Evolutionary conservation across 2,113 vertebrate genomes (phyloP).

Genomic region (Gymnocephalus cernua): DNA sequence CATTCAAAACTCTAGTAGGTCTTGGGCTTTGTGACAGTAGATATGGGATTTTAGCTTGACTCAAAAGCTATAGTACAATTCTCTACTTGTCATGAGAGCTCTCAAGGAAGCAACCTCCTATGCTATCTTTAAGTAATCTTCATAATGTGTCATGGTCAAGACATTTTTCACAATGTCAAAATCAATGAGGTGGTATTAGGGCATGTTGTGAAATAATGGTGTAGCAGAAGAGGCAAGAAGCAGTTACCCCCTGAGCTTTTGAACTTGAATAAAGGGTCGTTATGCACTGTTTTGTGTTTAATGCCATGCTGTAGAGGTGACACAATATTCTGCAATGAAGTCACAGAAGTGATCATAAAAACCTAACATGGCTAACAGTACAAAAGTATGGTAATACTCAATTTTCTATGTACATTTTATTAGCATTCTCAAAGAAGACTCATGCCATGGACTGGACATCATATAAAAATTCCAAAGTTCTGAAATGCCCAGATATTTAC

Average conservation of each 20-base stretch:
- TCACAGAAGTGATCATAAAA: conserved; percentile 1
- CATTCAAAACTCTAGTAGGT: conserved; percentile 5
- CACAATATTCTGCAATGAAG: not conserved
- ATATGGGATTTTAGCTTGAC: not conserved
- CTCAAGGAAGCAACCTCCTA: not conserved
- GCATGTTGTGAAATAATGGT: conserved; percentile 56
- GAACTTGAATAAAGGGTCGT: conserved; percentile 53
- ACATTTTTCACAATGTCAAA: conserved; percentile 47
- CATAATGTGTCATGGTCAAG: conserved; percentile 22
- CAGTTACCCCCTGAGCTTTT: conserved; percentile 37
- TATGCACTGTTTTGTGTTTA: conserved; percentile 36
- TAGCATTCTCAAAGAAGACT: not conserved
- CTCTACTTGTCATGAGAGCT: not conserved
- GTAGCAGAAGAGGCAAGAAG: conserved; percentile 32
- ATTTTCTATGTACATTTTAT: not conserved
- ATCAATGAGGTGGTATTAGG: conserved; percentile 51
- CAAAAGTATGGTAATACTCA: not conserved
- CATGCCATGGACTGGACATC: not conserved
- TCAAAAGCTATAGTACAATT: not conserved
- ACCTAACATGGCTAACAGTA: not conserved
- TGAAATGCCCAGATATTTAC: conserved; percentile 7
- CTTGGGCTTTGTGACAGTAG: not conserved
- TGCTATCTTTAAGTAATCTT: not conserved
- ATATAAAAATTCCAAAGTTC: not conserved
- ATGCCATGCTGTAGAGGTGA: not conserved